Evolutionary conservation across 1,140 invertebrate genomes (phyloP).

Genomic region (Drosophila parvula): DNA sequence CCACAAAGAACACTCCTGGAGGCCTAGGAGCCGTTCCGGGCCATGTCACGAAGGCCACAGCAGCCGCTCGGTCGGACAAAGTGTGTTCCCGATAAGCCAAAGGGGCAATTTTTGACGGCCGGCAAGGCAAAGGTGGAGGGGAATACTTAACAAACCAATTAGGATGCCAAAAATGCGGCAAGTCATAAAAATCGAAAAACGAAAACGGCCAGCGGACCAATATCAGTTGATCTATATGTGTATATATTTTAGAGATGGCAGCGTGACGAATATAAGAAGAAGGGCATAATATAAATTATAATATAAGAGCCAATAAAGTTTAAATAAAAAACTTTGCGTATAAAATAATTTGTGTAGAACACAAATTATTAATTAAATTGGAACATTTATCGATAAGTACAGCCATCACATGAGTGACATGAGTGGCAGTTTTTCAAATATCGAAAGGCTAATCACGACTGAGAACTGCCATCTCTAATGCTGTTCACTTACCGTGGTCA

Average conservation of each 20-base stretch:
- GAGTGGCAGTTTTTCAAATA: not conserved
- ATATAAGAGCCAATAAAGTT: too few relatives aligned
- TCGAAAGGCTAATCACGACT: not conserved
- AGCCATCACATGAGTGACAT: too few relatives aligned
- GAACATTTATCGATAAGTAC: not conserved
- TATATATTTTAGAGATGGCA: conserved; percentile 35
- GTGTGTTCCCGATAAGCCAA: conserved; percentile 74
- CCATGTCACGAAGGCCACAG: conserved; percentile 41
- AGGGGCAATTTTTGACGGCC: conserved; percentile 60
- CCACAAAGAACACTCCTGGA: conserved; percentile 39
- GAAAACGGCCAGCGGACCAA: conserved; percentile 47
- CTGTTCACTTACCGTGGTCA: conserved; percentile 14
- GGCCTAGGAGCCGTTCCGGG: conserved; percentile 43
- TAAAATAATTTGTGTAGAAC: too few relatives aligned
- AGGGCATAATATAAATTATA: not conserved
- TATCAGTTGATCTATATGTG: conserved; percentile 68
- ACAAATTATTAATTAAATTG: not conserved
- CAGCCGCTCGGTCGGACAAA: conserved; percentile 57
- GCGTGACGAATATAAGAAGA: not conserved
- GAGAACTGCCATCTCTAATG: conserved; percentile 12
- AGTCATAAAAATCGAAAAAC: conserved; percentile 58
- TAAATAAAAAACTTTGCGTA: too few relatives aligned
- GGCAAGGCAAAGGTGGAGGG: conserved; percentile 13
- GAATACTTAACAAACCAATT: conserved; percentile 83
- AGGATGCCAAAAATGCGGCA: conserved; percentile 77